Evolutionary conservation across 2,797 vertebrate species (phyloP).

Genomic region (Peromyscus melanophrys): DNA sequence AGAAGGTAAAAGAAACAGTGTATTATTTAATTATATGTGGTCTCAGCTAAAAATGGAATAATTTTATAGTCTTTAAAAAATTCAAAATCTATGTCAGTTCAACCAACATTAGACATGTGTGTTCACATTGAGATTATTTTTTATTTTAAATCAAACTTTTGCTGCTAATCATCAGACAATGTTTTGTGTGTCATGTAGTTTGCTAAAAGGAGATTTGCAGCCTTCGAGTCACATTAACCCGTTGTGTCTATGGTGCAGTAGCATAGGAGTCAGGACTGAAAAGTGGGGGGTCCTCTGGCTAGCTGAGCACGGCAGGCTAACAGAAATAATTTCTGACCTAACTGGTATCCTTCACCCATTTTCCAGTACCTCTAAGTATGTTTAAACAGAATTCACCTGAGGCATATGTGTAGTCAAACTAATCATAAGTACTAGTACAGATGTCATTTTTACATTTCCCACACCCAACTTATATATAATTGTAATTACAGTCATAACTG

Average conservation of each 20-base stretch:
- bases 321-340: not conserved
- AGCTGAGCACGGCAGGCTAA: not conserved
- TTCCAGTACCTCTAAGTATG: not conserved
- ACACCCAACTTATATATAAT: conserved; percentile 21
- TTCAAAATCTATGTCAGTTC: not conserved
- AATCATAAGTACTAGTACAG: not conserved
- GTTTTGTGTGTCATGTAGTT: not conserved
- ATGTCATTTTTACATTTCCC: conserved; percentile 48
- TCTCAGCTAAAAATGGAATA: not conserved
- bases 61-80: conserved; percentile 18
- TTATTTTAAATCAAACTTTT: conserved; percentile 62
- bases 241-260: not conserved
- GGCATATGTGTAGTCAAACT: not conserved
- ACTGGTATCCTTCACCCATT: not conserved
- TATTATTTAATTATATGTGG: conserved; percentile 28
- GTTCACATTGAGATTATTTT: conserved; percentile 42
- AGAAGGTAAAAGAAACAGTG: conserved; percentile 80
- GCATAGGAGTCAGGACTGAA: not conserved
- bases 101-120: conserved; percentile 6
- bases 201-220: conserved; percentile 15
- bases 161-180: not conserved
- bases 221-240: conserved; percentile 22
- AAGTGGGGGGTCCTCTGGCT: accelerated
- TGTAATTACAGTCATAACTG: conserved; percentile 37
- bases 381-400: not conserved